Conservation (phyloP, 2,797 vertebrate genomes). For the Microcaecilia unicolor region DNA sequence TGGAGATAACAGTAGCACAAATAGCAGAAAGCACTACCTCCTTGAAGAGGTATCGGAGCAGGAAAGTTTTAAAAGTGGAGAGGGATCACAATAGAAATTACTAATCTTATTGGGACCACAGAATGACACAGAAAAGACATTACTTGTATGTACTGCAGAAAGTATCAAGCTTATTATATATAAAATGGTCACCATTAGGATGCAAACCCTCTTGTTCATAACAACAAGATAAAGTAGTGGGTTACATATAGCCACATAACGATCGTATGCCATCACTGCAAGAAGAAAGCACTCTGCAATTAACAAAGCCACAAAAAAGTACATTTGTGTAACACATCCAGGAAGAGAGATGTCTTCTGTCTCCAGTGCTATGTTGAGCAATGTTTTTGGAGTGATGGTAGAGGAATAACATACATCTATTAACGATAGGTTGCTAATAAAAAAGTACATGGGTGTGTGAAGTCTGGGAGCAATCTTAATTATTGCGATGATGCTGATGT, state of each 20-base stretch:
- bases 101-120: too few species aligned
- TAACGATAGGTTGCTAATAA: background rate
- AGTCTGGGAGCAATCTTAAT: background rate
- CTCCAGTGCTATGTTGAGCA: background rate
- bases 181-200: too few species aligned
- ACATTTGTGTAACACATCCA: background rate
- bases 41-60: too few species aligned
- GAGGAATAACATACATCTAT: background rate
- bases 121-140: too few species aligned
- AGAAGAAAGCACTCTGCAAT: conserved; percentile 3
- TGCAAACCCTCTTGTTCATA: conserved; percentile 1
- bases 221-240: conserved; percentile 10
- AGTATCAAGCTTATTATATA: too few species aligned
- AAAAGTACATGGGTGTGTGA: background rate
- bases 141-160: too few species aligned
- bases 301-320: background rate
- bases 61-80: too few species aligned
- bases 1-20: too few species aligned
- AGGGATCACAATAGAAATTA: too few species aligned
- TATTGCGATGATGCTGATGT: background rate
- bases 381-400: background rate
- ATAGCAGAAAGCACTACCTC: too few species aligned
- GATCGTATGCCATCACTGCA: conserved; percentile 19
- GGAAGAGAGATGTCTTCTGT: background rate
- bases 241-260: conserved; percentile 17